Percentiles rank a stretch among this genome's conserved stretches.
phyloP scores from a whole-genome alignment of 2,888 invertebrate genomes.

The Macrophya annulata region DNA sequence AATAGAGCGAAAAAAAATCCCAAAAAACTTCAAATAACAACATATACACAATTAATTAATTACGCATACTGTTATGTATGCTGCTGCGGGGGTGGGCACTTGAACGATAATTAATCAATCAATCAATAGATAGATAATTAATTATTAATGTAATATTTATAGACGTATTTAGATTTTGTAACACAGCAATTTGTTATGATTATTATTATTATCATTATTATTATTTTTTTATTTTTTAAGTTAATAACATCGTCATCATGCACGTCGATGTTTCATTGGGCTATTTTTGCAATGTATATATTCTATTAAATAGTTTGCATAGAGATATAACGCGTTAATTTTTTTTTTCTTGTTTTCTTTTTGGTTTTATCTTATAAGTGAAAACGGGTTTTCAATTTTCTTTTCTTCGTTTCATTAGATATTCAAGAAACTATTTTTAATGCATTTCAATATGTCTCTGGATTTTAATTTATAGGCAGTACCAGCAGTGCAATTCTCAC shows the following conservation, averaged over 20 bases:
- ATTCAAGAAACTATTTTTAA: not conserved
- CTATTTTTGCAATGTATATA: constrained; percentile 78
- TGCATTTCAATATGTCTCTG: not conserved
- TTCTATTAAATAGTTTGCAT: not conserved
- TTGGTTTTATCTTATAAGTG: too few species aligned
- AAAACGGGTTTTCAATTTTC: too few species aligned
- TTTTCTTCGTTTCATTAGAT: not conserved
- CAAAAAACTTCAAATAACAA: constrained; percentile 15
- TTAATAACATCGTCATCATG: not conserved
- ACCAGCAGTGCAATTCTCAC: not conserved
- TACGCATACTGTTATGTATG: not conserved
- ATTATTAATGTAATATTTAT: not conserved
- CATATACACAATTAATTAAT: constrained; percentile 17
- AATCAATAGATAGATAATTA: not conserved
- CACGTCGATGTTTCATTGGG: constrained; percentile 57
- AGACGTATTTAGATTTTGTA: constrained; percentile 6
- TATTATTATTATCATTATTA: not conserved
- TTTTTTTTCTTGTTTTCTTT: too few species aligned
- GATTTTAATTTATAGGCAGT: not conserved
- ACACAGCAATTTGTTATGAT: not conserved
- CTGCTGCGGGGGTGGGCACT: not conserved
- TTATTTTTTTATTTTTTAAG: not conserved
- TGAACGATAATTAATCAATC: not conserved
- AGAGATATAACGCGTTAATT: not conserved
- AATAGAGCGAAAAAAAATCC: not conserved